phyloP scores from a whole-genome alignment of 2,888 invertebrate genomes.

The Nemotelus nigrinus region DNA sequence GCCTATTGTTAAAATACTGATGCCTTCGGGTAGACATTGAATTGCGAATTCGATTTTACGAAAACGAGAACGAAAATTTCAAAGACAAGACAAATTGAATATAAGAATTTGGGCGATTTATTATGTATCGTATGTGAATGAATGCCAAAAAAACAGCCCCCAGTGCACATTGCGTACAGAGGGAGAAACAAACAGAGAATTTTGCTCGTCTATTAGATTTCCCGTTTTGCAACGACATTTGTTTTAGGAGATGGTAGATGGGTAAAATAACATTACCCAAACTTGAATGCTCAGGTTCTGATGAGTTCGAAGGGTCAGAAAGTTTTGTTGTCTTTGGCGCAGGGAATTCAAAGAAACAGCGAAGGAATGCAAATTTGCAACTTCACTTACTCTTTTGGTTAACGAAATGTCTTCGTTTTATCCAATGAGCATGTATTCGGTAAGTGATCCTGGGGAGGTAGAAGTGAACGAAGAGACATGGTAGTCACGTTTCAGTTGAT shows the following conservation, averaged over 20 bases:
- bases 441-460: constrained; percentile 36
- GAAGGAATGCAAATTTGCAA: constrained; percentile 49
- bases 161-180: neutral
- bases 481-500: constrained; percentile 42
- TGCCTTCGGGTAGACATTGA: constrained; percentile 46
- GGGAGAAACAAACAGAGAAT: neutral
- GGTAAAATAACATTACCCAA: constrained; percentile 18
- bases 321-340: constrained; percentile 21
- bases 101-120: constrained; percentile 48
- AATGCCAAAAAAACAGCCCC: constrained; percentile 26
- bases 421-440: constrained; percentile 44
- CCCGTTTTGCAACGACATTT: neutral
- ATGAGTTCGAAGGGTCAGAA: constrained; percentile 32
- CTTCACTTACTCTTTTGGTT: constrained; percentile 9
- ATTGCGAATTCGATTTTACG: constrained; percentile 49
- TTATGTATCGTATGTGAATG: constrained; percentile 50
- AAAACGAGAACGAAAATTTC: constrained; percentile 39
- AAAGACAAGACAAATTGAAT: constrained; percentile 50
- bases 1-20: constrained; percentile 35
- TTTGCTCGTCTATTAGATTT: neutral
- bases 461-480: neutral
- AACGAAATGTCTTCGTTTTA: constrained; percentile 48
- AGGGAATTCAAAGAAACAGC: constrained; percentile 42
- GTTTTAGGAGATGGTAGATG: neutral
- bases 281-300: constrained; percentile 13